Base-by-base conservation (phyloP, 2,113 vertebrate species). In the Macroglossus sobrinus region DNA sequence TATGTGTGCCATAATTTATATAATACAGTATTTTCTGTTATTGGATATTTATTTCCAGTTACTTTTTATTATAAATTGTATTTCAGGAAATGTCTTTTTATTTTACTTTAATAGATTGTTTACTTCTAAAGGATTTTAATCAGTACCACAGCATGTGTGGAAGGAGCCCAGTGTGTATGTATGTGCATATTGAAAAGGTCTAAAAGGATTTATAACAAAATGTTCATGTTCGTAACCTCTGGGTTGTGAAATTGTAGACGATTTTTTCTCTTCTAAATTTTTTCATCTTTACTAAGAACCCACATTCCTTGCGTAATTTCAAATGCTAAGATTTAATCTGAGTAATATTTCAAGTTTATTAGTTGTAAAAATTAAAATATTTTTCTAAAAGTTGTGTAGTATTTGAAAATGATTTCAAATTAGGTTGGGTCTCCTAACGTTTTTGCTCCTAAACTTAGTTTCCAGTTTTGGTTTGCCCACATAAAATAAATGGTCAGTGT, bases 401-500 rank as follows among this genome's bases (percentile, higher is more conserved):
- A 24, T 40, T 95, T 82, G 79, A 87, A 79, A 50, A 55, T 89
- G 11, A 71, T 88, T 93, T 79, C 59, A 94, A 64, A 61, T 97
- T 94, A 61, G 75, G 33, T 76, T 63, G 35, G 93, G 45, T 94
- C 45, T 91, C 59, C 75, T 82, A 26, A 94, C 91, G 15, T 24
- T 74, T 95, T 82, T 71, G 30, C 14, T 89, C 15, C 16, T 87
- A 55, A 84, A 63, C 64, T 93, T 79, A 43, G 21, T 91, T 89
- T 30, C 35, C 40, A 12, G 40, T 45, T 94, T 40, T 93, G 26
- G 11, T 66, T 93, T 95, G 63, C 38, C 43, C 45, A 30, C 13
- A 16, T 86, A 61, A 94, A 96, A 53, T 40, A 97, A 75, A 43
- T 94, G 69, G 55, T 97, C 88, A 38, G 21, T 93, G 53, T 95